A percentile compares a stretch with the other conserved stretches of the same genome.
Conservation (phyloP, 2,888 invertebrate genomes). For the Hydrotaea cyrtoneurina region DNA sequence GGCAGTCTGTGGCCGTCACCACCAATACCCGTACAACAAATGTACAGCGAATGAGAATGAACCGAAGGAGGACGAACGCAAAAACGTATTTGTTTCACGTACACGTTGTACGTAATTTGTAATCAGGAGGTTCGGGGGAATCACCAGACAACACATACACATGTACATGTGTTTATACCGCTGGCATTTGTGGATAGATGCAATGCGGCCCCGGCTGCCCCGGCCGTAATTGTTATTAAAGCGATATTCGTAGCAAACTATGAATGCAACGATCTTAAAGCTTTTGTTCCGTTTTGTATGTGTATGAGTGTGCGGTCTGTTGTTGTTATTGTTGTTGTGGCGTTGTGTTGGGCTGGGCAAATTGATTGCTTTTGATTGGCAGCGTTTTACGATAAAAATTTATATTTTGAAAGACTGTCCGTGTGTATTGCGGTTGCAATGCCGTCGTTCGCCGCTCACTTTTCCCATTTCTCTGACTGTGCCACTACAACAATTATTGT, state of each 20-base stretch:
- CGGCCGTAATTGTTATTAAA: conserved; percentile 37
- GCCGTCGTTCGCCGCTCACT: background rate
- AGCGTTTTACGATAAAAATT: conserved; percentile 56
- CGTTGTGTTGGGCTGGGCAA: conserved; percentile 35
- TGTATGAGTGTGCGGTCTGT: too few relatives aligned
- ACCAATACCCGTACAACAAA: too few relatives aligned
- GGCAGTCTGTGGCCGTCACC: too few relatives aligned
- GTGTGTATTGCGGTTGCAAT: background rate
- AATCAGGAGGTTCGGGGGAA: conserved; percentile 32
- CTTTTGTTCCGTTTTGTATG: background rate
- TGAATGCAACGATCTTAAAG: background rate
- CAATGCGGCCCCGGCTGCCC: conserved; percentile 51
- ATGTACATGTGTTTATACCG: conserved; percentile 9
- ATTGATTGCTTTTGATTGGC: conserved; percentile 64
- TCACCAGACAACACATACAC: background rate
- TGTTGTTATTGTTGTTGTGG: background rate
- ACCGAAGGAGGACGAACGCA: background rate
- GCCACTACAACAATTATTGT: background rate
- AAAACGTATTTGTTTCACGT: background rate
- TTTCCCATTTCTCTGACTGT: conserved; percentile 6
- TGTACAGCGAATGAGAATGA: too few relatives aligned
- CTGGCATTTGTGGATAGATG: conserved; percentile 67
- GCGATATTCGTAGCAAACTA: conserved; percentile 26
- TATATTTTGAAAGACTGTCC: conserved; percentile 19
- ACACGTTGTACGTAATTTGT: conserved; percentile 29